Evolutionary conservation across 2,888 invertebrate species (phyloP), one percentile per base, ranked within the genome.

Genomic region (Ganaspis brasiliensis): DNA sequence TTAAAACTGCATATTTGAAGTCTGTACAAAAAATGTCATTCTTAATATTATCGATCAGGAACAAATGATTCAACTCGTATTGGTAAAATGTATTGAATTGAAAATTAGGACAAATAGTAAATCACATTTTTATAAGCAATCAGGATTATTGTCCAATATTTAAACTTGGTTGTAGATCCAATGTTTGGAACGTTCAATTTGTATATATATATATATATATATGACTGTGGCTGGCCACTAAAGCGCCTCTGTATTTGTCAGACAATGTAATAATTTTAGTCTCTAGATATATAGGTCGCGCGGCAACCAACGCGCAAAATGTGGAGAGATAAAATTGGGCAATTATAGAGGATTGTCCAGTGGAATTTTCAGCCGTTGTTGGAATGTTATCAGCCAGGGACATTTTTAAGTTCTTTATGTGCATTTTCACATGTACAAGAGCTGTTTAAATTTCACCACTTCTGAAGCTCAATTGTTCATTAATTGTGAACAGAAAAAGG

Each of bases 211-310:
- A n/a, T n/a, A n/a, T 45, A 40, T 67, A 45, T 45, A 63, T 63
- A 0, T 19, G 35, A 14, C 63, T 45, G 45, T 67, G 63, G 45
- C 26, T 67, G 45, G 45, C 45, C 45, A 26, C 26, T 45, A 67
- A 49, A 67, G 67, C n/a, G 24, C 26, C 45, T 67, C 26, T 67
- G 26, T 49, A 24, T 49, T 67, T 49, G 26, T 16, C 45, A 45
- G 45, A 24, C 67, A 67, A 49, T 67, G 45, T 67, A 26, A 67
- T 67, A 40, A 67, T 67, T 67, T 67, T 49, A 67, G 45, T 45
- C 45, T 21, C 8, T 24, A 67, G 24, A 45, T 67, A 67, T 67
- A 56, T 35, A 31, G 59, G 9, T 59, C 59, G 59, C 31, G 45
- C 26, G 45, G n/a, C 9, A 45, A 24, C 40, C n/a, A 67, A 67